Percentiles rank a stretch among this genome's conserved stretches.
These are phyloP conservation scores for Lumbricus terrestris DNA, from an alignment of 2,888 invertebrate genomes.

Conservation along the genomic window DNA sequence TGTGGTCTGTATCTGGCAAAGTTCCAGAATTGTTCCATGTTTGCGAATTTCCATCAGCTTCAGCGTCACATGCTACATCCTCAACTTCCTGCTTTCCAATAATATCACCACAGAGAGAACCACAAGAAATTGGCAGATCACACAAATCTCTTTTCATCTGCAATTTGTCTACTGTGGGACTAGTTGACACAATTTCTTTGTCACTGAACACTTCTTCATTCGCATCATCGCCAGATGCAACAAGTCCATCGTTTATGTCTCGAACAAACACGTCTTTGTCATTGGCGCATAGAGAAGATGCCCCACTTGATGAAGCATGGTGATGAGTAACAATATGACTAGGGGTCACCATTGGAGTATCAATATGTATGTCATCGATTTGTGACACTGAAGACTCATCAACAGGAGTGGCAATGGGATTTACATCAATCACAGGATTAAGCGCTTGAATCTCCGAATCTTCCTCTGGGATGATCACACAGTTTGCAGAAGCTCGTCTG, in stretches of 20 bases:
- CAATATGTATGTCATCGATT: background rate
- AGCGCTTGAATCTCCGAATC: background rate
- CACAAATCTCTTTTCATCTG: background rate
- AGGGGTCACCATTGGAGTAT: background rate
- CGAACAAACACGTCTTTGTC: background rate
- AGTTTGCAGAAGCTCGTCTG: background rate
- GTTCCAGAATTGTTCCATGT: background rate
- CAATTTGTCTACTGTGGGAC: background rate
- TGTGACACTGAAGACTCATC: background rate
- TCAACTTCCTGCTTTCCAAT: background rate
- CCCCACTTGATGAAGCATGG: background rate
- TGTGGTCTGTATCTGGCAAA: background rate
- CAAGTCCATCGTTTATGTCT: background rate
- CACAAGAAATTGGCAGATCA: background rate
- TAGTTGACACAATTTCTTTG: background rate
- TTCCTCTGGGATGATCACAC: background rate
- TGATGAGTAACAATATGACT: background rate
- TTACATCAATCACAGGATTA: background rate
- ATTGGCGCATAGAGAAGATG: background rate
- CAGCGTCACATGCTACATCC: background rate
- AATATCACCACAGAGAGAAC: background rate
- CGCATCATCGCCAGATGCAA: background rate
- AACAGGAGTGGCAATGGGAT: background rate
- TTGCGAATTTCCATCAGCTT: background rate
- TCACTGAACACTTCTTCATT: background rate